These are phyloP conservation scores for Bellardia bayeri DNA, from an alignment of 2,888 invertebrate species.

Conservation along the genomic window DNA sequence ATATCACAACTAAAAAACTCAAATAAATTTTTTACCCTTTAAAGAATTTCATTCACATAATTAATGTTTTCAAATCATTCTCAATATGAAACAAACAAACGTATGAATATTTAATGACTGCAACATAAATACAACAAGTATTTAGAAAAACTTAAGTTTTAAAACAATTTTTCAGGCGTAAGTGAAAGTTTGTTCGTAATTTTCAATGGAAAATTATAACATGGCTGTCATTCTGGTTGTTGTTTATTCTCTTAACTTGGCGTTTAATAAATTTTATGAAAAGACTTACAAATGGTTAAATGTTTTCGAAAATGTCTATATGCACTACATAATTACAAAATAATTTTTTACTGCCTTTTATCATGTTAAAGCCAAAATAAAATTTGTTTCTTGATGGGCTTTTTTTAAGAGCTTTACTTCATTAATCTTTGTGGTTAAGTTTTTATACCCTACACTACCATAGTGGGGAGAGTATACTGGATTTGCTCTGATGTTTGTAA, in stretches of 20 bases:
- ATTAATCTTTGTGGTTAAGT: constrained; percentile 22
- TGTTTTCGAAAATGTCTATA: background rate
- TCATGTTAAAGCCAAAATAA: constrained; percentile 23
- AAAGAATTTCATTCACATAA: background rate
- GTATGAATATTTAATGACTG: background rate
- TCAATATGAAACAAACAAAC: background rate
- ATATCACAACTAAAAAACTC: background rate
- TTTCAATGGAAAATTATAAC: constrained; percentile 37
- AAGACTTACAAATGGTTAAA: background rate
- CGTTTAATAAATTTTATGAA: background rate
- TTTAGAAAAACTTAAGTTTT: constrained; percentile 27
- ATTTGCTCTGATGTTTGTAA: too few relatives aligned
- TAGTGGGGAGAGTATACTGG: too few relatives aligned
- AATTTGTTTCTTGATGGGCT: background rate
- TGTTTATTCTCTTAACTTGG: background rate
- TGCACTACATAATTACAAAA: constrained; percentile 37
- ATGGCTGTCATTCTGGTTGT: constrained; percentile 53
- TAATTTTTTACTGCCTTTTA: constrained; percentile 22
- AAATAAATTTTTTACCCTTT: background rate
- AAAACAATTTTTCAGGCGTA: constrained; percentile 15
- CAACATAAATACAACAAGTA: constrained; percentile 1
- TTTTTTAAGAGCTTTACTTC: constrained; percentile 35
- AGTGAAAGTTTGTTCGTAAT: constrained; percentile 35
- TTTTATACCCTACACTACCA: background rate
- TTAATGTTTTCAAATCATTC: constrained; percentile 34